Evolutionary conservation across 2,888 invertebrate species (phyloP).

Genomic region (Caenorhabditis sulstoni): DNA sequence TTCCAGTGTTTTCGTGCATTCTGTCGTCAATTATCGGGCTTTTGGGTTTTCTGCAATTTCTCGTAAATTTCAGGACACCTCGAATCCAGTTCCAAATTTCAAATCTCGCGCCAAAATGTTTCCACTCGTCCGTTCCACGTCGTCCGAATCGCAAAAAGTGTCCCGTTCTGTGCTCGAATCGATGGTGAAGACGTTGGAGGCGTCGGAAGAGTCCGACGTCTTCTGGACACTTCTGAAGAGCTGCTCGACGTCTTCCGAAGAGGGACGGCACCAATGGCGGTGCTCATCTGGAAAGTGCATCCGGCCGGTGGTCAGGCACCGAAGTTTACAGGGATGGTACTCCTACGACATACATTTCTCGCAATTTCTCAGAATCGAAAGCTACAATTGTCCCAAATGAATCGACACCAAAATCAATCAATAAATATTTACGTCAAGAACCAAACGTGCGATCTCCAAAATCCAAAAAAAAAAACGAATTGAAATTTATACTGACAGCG

Average conservation of each 20-base stretch:
- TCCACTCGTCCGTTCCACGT: too few relatives aligned
- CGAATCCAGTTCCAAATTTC: background rate
- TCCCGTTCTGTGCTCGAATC: conserved; percentile 1
- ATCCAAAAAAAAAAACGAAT: too few relatives aligned
- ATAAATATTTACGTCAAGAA: too few relatives aligned
- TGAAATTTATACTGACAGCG: too few relatives aligned
- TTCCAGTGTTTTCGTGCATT: background rate
- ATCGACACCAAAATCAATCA: too few relatives aligned
- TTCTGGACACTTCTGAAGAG: conserved; percentile 43
- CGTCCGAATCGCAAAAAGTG: too few relatives aligned
- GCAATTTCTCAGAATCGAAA: conserved; percentile 29
- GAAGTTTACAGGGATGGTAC: conserved; percentile 46
- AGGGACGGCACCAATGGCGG: conserved; percentile 21
- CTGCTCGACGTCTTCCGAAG: conserved; percentile 12
- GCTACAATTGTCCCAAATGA: conserved; percentile 39
- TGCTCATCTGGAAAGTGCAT: conserved; percentile 46
- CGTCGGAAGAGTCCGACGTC: conserved; percentile 33
- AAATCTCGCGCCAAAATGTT: too few relatives aligned
- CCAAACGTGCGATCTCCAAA: too few relatives aligned
- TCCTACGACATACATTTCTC: conserved; percentile 55
- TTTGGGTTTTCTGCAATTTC: background rate
- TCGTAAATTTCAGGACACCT: background rate
- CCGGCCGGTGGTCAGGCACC: conserved; percentile 27
- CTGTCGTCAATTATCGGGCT: background rate
- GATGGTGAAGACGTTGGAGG: conserved; percentile 23